phyloP scores from a whole-genome alignment of 2,113 vertebrate genomes.

The Seriola quinqueradiata region DNA sequence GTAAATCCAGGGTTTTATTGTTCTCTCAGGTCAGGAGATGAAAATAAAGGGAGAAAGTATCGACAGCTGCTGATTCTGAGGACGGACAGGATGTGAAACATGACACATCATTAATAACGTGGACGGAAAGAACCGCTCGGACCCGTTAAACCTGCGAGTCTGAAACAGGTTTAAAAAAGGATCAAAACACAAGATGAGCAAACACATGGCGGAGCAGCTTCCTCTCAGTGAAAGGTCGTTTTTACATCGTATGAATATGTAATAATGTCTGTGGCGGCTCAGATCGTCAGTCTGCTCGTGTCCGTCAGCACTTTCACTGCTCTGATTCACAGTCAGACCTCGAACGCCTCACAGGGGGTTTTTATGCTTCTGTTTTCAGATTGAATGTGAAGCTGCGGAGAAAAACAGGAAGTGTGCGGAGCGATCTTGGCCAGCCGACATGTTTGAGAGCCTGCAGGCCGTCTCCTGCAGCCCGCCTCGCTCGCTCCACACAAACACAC shows the following conservation, averaged over 20 bases:
- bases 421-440: slow-evolving; percentile 11
- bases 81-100: not conserved
- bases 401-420: slow-evolving; percentile 66
- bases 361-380: slow-evolving; percentile 10
- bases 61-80: slow-evolving; percentile 6
- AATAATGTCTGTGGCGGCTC: not conserved
- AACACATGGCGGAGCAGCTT: too few relatives aligned
- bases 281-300: not conserved
- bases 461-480: slow-evolving; percentile 8
- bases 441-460: slow-evolving; percentile 14
- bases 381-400: slow-evolving; percentile 13
- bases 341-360: not conserved
- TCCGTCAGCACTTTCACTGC: slow-evolving; percentile 9
- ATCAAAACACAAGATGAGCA: too few relatives aligned
- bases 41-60: not conserved
- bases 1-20: too few relatives aligned
- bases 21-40: not conserved
- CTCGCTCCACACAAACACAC: slow-evolving; percentile 2
- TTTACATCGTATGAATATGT: not conserved
- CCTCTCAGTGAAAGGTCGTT: not conserved
- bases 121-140: not conserved
- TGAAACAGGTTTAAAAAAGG: too few relatives aligned
- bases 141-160: not conserved
- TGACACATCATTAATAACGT: not conserved
- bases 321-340: slow-evolving; percentile 2